Base-by-base conservation (phyloP, 2,888 invertebrate species). In the Drosophila anceps region DNA sequence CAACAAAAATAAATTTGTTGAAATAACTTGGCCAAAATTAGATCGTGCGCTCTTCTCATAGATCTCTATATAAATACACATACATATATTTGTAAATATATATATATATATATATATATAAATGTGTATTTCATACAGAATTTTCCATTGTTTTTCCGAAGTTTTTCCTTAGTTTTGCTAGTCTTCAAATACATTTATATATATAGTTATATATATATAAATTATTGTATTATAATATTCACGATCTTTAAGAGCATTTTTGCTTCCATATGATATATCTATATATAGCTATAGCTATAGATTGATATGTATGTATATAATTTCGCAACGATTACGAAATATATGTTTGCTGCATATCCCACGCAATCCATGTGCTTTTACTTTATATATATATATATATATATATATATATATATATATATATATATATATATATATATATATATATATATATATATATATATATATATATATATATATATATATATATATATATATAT, bases 1-100 rank as follows among this genome's bases (percentile, higher is more conserved):
- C 50, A 74, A 84, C 82, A 59, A 84, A 86, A 86, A 86, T 86
- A 86, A 88, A 82, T 76, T 65, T 60, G 58, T 77, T 69, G 77
- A 81, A 84, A 85, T 84, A 88, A 81, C 84, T 91, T 87, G 79
- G 91, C 92, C 92, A 92, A 92, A 92, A 91, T 92, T 92, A 92
- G 92, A 90, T 74, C 86, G 88, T 84, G 81, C 84, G 76, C 70
- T 75, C 65, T 61, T 46, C 12, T 35, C 39, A 50, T 46, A 71
- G 48, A 74, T 31, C 35, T 5, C 44, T 41, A 43, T 54, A 68
- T 43, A 69, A 31, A 50, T 5, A 39, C 55, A 69, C 54, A 69
- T 13, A 50, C 35, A 69, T 43, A 70, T 41, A 43, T 4, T 50
- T 31, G 50, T 51, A 67, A 39, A 69, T n/a, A 29, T 18, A 33